These are phyloP conservation scores for Eristalis pertinax DNA, from an alignment of 2,888 invertebrate genomes.

Conservation along the genomic window DNA sequence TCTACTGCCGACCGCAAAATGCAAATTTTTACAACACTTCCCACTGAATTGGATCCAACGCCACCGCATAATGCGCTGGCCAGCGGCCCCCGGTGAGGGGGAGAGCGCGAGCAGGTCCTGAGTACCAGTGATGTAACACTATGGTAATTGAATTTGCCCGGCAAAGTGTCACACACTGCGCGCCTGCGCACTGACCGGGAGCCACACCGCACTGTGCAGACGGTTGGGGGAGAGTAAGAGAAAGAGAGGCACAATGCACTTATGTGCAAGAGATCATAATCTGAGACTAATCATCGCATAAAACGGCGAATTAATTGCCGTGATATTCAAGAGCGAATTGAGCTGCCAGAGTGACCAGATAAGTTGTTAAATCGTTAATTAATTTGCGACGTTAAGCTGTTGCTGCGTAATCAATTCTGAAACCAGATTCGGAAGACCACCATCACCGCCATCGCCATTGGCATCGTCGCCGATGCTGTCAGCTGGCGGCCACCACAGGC, in stretches of 20 bases:
- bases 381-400: slow-evolving; percentile 72
- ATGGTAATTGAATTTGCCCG: slow-evolving; percentile 42
- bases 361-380: slow-evolving; percentile 72
- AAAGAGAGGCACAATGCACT: neutral
- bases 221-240: neutral
- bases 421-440: slow-evolving; percentile 69
- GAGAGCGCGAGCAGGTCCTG: slow-evolving; percentile 21
- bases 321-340: slow-evolving; percentile 69
- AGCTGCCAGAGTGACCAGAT: slow-evolving; percentile 71
- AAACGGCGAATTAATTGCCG: slow-evolving; percentile 68
- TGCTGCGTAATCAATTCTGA: slow-evolving; percentile 71
- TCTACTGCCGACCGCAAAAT: slow-evolving; percentile 65
- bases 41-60: slow-evolving; percentile 23
- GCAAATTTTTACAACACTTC: slow-evolving; percentile 62
- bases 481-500: neutral
- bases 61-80: slow-evolving; percentile 14
- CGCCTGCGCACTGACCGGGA: neutral
- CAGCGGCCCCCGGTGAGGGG: neutral
- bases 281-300: slow-evolving; percentile 67
- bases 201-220: slow-evolving; percentile 23
- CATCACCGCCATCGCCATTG: slow-evolving; percentile 31
- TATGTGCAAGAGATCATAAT: slow-evolving; percentile 42
- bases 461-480: neutral
- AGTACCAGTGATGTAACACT: slow-evolving; percentile 49
- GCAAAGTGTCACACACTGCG: neutral